Conservation (phyloP, 2,797 vertebrate genomes). For the Oceanodroma leucorhoa region DNA sequence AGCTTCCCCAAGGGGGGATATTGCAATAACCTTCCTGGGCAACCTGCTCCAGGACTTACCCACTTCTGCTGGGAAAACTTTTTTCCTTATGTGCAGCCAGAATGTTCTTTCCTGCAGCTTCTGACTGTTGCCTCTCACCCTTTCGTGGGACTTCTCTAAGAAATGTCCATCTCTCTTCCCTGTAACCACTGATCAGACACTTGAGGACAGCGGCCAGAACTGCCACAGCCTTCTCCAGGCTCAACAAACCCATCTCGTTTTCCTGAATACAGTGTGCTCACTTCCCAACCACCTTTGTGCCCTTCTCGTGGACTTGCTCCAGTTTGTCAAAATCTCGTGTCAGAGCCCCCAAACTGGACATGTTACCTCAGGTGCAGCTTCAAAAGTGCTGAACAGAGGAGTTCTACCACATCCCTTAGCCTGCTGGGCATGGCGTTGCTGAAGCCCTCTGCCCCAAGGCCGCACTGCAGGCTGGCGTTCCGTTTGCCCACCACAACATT, state of each 20-base stretch:
- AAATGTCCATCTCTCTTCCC: neutral
- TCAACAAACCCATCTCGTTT: neutral
- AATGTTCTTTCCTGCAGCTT: neutral
- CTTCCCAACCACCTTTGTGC: neutral
- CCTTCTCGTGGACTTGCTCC: neutral
- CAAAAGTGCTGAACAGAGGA: accelerated
- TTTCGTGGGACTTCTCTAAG: neutral
- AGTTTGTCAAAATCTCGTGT: neutral
- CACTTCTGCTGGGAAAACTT: neutral
- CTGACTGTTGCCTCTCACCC: neutral
- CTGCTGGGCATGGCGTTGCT: neutral
- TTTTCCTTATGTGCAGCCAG: neutral
- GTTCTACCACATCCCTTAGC: accelerated
- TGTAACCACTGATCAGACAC: neutral
- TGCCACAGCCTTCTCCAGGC: neutral
- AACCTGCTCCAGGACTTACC: neutral
- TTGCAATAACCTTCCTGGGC: neutral
- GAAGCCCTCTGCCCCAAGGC: neutral
- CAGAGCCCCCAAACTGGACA: neutral
- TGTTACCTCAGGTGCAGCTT: accelerated
- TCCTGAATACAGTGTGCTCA: accelerated
- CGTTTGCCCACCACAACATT: neutral
- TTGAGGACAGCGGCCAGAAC: neutral
- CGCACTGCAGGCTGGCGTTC: neutral
- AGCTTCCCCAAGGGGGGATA: neutral